Base-by-base conservation (phyloP, 1,140 invertebrate genomes). In the Neodiprion fabricii region DNA sequence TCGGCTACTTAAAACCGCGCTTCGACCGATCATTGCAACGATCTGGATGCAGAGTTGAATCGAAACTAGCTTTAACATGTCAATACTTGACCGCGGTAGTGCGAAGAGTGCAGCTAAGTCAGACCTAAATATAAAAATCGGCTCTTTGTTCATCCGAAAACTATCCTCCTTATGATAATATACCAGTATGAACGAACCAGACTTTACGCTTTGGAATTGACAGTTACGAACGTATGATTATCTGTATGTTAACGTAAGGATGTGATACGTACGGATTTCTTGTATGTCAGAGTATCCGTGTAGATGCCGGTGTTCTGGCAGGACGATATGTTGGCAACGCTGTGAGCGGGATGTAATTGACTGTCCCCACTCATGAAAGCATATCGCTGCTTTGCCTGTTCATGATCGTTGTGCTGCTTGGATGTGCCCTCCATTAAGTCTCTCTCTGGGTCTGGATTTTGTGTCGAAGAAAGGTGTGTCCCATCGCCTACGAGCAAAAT, bases 251-350 rank as follows among this genome's bases (percentile, higher is more conserved):
- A 61, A 61, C 5, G 53, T 9, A 14, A 61, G 3, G 53, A 40
- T 61, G 11, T 9, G 53, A 61, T 14, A 17, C 82, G 76, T 75
- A 85, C 83, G 40, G 83, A 84, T 82, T 88, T 89, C 77, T 89
- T 89, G 78, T 89, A 87, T 65, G 87, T 89, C 74, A 89, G 77
- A 47, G 87, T 89, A 74, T 89, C 87, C 67, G 87, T 88, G 76
- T 89, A 89, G 76, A 80, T 81, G 73, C 81, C 84, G 65, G 85
- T 83, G 78, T 87, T 88, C 73, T 82, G 85, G 82, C 86, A 87
- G 70, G 87, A 87, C 17, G 87, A 87, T 85, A 89, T 87, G 78
- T 79, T 87, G 77, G 84, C 82, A 74, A 78, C 82, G 76, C 83
- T 82, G 78, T 88, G 87, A 78, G 82, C 82, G 76, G 81, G 79